Evolutionary conservation across 1,140 invertebrate genomes (phyloP), one percentile per base, ranked within the genome.

Genomic region (Episyrphus balteatus): DNA sequence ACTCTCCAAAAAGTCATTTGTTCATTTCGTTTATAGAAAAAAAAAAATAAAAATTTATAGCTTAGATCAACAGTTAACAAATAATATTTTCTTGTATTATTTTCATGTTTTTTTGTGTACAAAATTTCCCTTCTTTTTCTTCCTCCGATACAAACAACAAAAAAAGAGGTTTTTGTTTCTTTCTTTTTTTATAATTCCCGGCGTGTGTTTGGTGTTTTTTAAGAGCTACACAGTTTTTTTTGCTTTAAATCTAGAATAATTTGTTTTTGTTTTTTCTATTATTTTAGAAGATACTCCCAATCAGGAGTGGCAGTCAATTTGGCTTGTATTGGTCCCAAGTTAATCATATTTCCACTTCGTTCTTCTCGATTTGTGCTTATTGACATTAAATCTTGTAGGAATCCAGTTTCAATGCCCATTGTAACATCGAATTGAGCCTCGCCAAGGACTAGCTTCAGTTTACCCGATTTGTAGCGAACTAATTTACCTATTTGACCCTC

Each of bases 401-500:
- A 73, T 15, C 67, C 67, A 18, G 70, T 51, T 34, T 70, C 61
- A 6, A 68, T 57, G 6, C 70, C 71, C 51, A 66, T 51, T 26
- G 62, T 55, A 52, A 79, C 66, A 59, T 78, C 75, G 52, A 77
- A 77, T 3, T 59, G 54, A 1, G 72, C 73, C 36, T 76, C 70
- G 0, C 77, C 77, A 1, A 79, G 57, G 3, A 66, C 46, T 9
- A 79, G 55, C 42, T 71, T 73, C 32, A 75, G 68, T 36, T 72
- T 70, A 1, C 77, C 77, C 0, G 77, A 79, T 14, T 69, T 69
- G 51, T 74, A 71, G 1, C 77, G 59, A 33, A 71, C 55, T 41
- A 79, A 58, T 55, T 73, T 77, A 5, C 77, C 77, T 39, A 78
- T 74, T 46, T 69, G 69, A 1, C 77, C 77, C 43, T 79, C 77